These are phyloP conservation scores for Fabriciana adippe DNA, from an alignment of 2,888 invertebrate genomes.

Conservation along the genomic window DNA sequence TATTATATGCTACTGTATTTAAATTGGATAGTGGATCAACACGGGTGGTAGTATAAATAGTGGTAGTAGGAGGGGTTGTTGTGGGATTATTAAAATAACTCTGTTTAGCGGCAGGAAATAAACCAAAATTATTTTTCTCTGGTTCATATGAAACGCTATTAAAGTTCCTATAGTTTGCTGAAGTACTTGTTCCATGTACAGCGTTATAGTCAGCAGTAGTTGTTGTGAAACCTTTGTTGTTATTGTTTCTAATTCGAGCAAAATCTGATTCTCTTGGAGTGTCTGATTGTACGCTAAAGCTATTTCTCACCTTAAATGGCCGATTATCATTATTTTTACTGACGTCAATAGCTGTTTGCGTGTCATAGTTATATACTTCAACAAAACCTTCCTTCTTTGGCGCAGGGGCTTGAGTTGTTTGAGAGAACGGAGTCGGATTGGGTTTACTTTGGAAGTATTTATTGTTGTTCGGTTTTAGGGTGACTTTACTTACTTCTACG, in stretches of 20 bases:
- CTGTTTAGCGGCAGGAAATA: slow-evolving; percentile 59
- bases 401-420: slow-evolving; percentile 54
- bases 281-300: slow-evolving; percentile 62
- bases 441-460: slow-evolving; percentile 58
- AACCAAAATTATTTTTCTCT: slow-evolving; percentile 67
- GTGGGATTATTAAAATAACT: slow-evolving; percentile 62
- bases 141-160: slow-evolving; percentile 72
- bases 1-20: slow-evolving; percentile 74
- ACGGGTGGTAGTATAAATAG: slow-evolving; percentile 59
- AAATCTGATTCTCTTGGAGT: slow-evolving; percentile 58
- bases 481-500: slow-evolving; percentile 73
- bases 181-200: slow-evolving; percentile 56
- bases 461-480: slow-evolving; percentile 59
- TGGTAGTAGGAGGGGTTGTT: slow-evolving; percentile 55
- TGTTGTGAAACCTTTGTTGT: slow-evolving; percentile 50
- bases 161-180: slow-evolving; percentile 59
- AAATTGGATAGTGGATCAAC: slow-evolving; percentile 59
- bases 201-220: slow-evolving; percentile 56
- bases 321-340: slow-evolving; percentile 60
- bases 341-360: slow-evolving; percentile 63
- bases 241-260: slow-evolving; percentile 53
- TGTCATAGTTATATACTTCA: slow-evolving; percentile 75
- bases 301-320: slow-evolving; percentile 66
- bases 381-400: slow-evolving; percentile 72
- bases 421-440: slow-evolving; percentile 57